Percentiles rank a stretch among this genome's conserved stretches.
Evolutionary conservation across 2,113 vertebrate genomes (phyloP).

Genomic region (Lethenteron camtschaticum): DNA sequence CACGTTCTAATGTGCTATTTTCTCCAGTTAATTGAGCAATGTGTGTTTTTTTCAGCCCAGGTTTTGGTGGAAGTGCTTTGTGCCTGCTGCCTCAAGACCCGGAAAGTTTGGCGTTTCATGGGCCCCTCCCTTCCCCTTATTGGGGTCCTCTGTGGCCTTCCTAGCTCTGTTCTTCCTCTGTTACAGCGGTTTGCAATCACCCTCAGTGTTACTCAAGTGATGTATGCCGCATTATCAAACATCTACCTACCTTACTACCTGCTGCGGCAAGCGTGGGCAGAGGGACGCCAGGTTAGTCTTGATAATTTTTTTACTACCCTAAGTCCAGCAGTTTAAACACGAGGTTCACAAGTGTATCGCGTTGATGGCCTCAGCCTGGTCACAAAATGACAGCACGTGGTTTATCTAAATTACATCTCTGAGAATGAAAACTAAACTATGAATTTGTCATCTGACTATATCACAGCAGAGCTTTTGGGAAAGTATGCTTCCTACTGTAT

Average conservation of each 20-base stretch:
- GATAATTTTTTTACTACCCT: too few species aligned
- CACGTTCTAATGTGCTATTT: too few species aligned
- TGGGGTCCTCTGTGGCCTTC: conserved; percentile 22
- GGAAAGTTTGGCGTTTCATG: conserved; percentile 35
- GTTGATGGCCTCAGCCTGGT: too few species aligned
- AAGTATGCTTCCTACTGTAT: too few species aligned
- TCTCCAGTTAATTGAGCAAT: too few species aligned
- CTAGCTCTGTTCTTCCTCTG: conserved; percentile 17
- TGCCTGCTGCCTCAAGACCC: conserved; percentile 39
- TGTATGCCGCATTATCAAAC: conserved; percentile 23
- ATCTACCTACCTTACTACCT: conserved; percentile 30
- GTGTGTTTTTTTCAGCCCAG: conserved; percentile 22
- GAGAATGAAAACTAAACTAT: too few species aligned
- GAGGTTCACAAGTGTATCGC: too few species aligned
- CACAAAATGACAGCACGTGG: too few species aligned
- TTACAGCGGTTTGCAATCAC: conserved; percentile 23
- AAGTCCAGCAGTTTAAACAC: too few species aligned
- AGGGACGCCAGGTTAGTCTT: conserved; percentile 25
- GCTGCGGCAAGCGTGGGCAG: conserved; percentile 20
- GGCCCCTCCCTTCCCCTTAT: conserved; percentile 35
- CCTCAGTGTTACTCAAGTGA: conserved; percentile 20
- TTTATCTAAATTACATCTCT: too few species aligned
- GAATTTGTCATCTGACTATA: too few species aligned
- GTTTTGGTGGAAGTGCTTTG: conserved; percentile 36
- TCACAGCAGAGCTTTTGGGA: too few species aligned